Percentiles rank a stretch among this genome's conserved stretches.
Conservation (phyloP, 2,888 invertebrate species). For the Operophtera brumata region DNA sequence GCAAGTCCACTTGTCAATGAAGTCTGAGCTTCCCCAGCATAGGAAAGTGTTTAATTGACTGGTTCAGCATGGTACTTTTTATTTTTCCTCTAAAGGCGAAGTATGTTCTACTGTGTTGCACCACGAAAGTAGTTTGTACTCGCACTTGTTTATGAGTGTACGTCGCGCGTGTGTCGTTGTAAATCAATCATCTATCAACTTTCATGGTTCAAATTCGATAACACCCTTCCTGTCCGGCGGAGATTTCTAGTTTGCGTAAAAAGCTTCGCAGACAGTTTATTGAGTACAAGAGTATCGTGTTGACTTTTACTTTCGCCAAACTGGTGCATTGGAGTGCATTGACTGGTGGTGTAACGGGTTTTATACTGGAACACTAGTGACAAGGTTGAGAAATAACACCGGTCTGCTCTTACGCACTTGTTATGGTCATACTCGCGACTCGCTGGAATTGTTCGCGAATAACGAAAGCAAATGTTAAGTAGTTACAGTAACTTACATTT, state of each 20-base stretch:
- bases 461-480: conserved; percentile 4
- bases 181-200: conserved; percentile 51
- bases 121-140: conserved; percentile 31
- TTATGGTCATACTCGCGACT: conserved; percentile 34
- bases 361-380: conserved; percentile 67
- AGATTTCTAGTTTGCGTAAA: conserved; percentile 29
- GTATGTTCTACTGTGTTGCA: conserved; percentile 16
- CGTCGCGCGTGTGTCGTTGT: conserved; percentile 25
- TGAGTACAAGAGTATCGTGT: conserved; percentile 40
- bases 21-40: conserved; percentile 33
- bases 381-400: conserved; percentile 74
- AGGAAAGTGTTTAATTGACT: conserved; percentile 54
- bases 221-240: conserved; percentile 30
- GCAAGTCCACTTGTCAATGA: conserved; percentile 38
- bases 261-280: conserved; percentile 20
- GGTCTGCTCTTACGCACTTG: conserved; percentile 55
- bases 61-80: conserved; percentile 42
- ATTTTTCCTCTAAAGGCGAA: conserved; percentile 44
- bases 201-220: conserved; percentile 35
- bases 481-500: not conserved
- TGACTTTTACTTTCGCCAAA: conserved; percentile 76
- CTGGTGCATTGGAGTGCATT: conserved; percentile 57
- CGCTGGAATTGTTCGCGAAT: conserved; percentile 2
- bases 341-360: conserved; percentile 63
- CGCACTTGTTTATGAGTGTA: conserved; percentile 21